Evolutionary conservation across 2,888 invertebrate species (phyloP).

Genomic region (Pyrocoelia pectoralis): DNA sequence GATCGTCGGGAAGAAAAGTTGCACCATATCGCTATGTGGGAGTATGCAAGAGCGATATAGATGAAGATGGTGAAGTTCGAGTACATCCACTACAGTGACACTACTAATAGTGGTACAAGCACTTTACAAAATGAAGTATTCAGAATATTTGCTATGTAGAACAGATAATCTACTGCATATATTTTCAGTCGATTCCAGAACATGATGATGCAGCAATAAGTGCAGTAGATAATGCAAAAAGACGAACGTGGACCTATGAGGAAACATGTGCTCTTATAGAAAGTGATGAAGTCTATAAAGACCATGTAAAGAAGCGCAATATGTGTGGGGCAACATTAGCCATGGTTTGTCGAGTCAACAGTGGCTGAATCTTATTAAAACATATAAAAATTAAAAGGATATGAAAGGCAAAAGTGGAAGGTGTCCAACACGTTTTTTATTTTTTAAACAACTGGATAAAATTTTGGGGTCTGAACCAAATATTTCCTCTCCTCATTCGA

Average conservation of each 20-base stretch:
- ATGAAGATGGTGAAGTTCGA: conserved; percentile 14
- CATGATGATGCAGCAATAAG: conserved; percentile 3
- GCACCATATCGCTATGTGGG: conserved; percentile 14
- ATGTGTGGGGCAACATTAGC: no score
- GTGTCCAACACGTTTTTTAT: not conserved
- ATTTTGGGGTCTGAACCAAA: not conserved
- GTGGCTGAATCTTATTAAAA: not conserved
- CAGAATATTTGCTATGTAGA: not conserved
- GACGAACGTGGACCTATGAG: not conserved
- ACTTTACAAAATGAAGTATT: not conserved
- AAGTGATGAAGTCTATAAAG: not conserved
- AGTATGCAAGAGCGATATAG: conserved; percentile 5
- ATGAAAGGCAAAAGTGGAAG: not conserved
- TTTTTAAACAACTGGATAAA: not conserved
- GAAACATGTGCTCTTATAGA: not conserved
- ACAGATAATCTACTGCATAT: conserved; percentile 4
- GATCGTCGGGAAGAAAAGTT: conserved; percentile 12
- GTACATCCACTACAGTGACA: not conserved
- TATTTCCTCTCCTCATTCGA: conserved; percentile 3
- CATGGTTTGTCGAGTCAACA: no score
- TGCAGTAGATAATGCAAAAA: not conserved
- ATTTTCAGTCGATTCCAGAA: not conserved
- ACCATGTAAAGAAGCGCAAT: not conserved
- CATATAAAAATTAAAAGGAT: conserved; percentile 2
- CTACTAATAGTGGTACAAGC: conserved; percentile 3